Evolutionary conservation across 1,140 invertebrate genomes (phyloP), one percentile per base, ranked within the genome.

Genomic region (Charaxes varanes): DNA sequence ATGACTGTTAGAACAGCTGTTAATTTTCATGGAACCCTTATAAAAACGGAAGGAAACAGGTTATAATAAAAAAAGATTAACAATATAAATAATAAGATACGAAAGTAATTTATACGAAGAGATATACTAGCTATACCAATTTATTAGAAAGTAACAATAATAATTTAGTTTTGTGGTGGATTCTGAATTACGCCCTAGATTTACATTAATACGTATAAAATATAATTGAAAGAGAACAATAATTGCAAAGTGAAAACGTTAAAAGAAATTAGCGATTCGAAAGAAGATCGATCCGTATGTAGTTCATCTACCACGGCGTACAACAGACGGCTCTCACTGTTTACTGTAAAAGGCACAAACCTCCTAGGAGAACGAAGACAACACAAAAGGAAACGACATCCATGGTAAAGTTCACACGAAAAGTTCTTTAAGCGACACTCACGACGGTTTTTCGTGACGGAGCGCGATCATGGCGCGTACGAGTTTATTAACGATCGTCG

Each of bases 371-470:
- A 35, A 51, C 28, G 31, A 67, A 31, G 41, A 58, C 32, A 42
- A 54, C 51, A 54, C 53, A 56, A 10, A 64, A 56, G 40, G 58
- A 60, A 44, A 69, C 31, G 50, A 71, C 54, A 74, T 71, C 67
- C 70, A 74, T 74, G 37, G 41, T 63, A 44, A 58, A 56, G 48
- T 58, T 56, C 50, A 63, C 70, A 67, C 53, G 53, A 35, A 53
- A 56, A 45, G 45, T 53, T 57, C 24, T 42, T 42, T 60, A 52
- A n/a, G 49, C 24, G 27, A 62, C 70, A 74, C 70, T 62, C 70
- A 66, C 67, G 64, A 38, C 58, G 56, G 34, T 53, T 53, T 53
- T 49, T 45, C 42, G 36, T 40, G 18, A 32, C 38, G 27, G 18
- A 36, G 45, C 41, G 50, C 42, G 35, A 23, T 44, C 70, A 74